Conservation (phyloP, 2,797 vertebrate species). For the Enteromius unitaeniatus region DNA sequence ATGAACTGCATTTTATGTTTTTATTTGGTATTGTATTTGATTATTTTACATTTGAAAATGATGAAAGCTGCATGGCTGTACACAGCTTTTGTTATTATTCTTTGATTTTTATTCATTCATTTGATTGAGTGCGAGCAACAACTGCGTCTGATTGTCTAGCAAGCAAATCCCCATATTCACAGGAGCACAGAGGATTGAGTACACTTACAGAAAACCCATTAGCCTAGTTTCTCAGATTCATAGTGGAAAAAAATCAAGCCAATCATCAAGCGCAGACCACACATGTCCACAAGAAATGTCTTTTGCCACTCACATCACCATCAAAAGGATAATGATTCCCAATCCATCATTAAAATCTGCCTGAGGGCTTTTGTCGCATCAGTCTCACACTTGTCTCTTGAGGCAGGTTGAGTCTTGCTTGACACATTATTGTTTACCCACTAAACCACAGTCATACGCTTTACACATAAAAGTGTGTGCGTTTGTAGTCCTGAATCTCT, state of each 20-base stretch:
- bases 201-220: conserved; percentile 57
- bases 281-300: conserved; percentile 48
- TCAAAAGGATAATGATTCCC: conserved; percentile 56
- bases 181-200: conserved; percentile 42
- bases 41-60: not conserved
- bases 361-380: conserved; percentile 45
- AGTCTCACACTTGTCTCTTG: conserved; percentile 49
- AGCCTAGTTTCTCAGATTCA: conserved; percentile 54
- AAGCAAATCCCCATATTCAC: conserved; percentile 36
- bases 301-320: conserved; percentile 48
- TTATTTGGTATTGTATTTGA: not conserved
- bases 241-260: conserved; percentile 19
- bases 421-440: conserved; percentile 42
- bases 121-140: conserved; percentile 38
- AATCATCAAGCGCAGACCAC: conserved; percentile 49
- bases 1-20: not conserved
- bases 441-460: conserved; percentile 2
- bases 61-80: not conserved
- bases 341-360: conserved; percentile 54
- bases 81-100: conserved; percentile 19
- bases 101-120: conserved; percentile 29
- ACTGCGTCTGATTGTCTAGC: conserved; percentile 43
- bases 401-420: conserved; percentile 48
- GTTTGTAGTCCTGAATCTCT: not conserved
- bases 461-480: conserved; percentile 5